A percentile compares a stretch with the other conserved stretches of the same genome.
phyloP scores from a whole-genome alignment of 1,140 invertebrate genomes.

The Mylabris phalerata region DNA sequence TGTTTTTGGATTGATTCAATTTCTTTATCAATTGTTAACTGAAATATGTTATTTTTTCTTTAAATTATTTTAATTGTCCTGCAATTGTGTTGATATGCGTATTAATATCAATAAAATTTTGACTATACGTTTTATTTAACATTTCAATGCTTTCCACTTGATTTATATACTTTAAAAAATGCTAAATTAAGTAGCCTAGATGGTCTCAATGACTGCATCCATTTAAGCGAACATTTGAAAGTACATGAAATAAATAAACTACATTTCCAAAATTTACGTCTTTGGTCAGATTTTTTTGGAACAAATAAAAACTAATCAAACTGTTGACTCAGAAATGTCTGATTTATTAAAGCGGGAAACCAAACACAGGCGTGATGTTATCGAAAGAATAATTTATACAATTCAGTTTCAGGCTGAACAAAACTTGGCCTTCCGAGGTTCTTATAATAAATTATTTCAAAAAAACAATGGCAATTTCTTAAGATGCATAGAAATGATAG shows the following conservation, averaged over 20 bases:
- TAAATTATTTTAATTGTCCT: no score
- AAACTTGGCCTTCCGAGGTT: constrained; percentile 12
- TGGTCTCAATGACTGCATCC: no score
- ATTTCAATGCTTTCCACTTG: no score
- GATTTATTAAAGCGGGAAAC: not conserved
- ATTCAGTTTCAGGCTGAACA: not conserved
- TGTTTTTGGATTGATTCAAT: no score
- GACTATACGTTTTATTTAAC: no score
- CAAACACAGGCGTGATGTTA: constrained; percentile 4
- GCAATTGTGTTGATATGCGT: no score
- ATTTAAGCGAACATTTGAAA: not conserved
- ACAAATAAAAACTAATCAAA: not conserved
- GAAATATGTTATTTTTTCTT: no score
- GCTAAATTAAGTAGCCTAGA: no score
- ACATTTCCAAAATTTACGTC: not conserved
- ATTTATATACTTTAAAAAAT: no score
- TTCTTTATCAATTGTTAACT: no score
- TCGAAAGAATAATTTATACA: constrained; percentile 4
- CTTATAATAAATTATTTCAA: constrained; percentile 8
- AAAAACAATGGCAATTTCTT: constrained; percentile 27
- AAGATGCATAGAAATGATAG: constrained; percentile 26
- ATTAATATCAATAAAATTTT: no score
- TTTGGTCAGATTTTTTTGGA: no score
- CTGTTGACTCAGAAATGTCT: not conserved
- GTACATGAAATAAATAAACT: not conserved